Evolutionary conservation across 2,797 vertebrate genomes (phyloP), one percentile per base, ranked within the genome.

Genomic region (Takifugu ocellatus): DNA sequence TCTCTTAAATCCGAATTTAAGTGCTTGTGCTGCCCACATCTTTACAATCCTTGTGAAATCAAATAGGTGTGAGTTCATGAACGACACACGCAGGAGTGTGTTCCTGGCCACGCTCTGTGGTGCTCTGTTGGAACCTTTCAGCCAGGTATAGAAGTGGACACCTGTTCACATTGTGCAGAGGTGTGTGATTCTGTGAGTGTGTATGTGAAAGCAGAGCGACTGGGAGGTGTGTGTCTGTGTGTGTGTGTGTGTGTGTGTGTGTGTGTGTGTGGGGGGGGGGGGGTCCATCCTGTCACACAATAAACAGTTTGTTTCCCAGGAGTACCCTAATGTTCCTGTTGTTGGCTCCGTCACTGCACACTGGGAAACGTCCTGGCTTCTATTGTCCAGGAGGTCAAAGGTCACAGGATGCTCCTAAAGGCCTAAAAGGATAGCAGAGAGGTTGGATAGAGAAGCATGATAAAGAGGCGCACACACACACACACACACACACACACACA

Each of bases 291-390:
- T 91, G 89, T 87, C 74, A 70, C 86, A 90, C 89, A 91, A 91
- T 92, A 92, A 92, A 92, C 92, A 91, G 89, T 91, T 90, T 91
- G 90, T 91, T 92, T 92, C 91, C 91, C 91, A 93, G 87, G 90
- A 92, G 88, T 89, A 84, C 87, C 88, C 87, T 91, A 89, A 81
- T 92, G 92, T 92, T 92, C 89, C 91, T 92, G 91, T 92, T 92
- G 91, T 92, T 86, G 79, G 75, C 88, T 91, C 82, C 87, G 84
- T 83, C 78, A 74, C 77, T 52, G 76, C 89, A 89, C 91, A 92
- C 92, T 92, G 92, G 91, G 92, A 92, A 93, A 91, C 84, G 90
- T 92, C 89, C 90, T 86, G 84, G 87, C 83, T 77, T 83, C 89
- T 85, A 91, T 92, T 93, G 92, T 92, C 88, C 71, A 4, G 29